Percentiles rank a stretch among this genome's conserved stretches.
Conservation (phyloP, 2,113 vertebrate species). For the Anthoscopus minutus region DNA sequence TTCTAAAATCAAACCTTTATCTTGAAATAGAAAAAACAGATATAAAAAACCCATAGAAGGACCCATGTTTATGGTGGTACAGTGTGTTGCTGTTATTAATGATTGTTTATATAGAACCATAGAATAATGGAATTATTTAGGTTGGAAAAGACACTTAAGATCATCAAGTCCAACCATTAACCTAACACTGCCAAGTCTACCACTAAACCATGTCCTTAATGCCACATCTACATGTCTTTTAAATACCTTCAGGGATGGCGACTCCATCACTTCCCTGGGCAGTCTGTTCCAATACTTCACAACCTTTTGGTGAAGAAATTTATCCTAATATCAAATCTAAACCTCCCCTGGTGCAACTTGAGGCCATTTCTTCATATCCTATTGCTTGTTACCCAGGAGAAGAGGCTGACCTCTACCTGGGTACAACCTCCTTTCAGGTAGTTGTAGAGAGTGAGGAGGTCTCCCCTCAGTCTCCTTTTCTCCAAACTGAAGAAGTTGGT, state of each 20-base stretch:
- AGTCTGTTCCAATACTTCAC: neutral
- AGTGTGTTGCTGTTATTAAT: neutral
- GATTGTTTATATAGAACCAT: neutral
- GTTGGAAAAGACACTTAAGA: neutral
- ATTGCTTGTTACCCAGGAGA: too few relatives aligned
- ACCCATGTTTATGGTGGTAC: neutral
- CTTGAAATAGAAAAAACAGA: neutral
- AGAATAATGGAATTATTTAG: neutral
- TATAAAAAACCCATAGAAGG: neutral
- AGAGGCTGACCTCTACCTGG: too few relatives aligned
- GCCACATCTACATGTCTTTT: neutral
- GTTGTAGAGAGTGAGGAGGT: too few relatives aligned
- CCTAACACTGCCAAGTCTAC: neutral
- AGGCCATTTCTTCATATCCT: too few relatives aligned
- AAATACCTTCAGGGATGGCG: neutral
- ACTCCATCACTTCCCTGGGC: neutral
- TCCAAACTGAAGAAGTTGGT: too few relatives aligned
- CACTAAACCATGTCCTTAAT: neutral
- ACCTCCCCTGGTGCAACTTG: too few relatives aligned
- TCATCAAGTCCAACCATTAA: neutral
- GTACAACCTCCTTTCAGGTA: too few relatives aligned
- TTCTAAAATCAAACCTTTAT: neutral
- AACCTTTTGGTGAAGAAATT: neutral
- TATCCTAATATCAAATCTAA: neutral
- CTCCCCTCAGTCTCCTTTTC: too few relatives aligned